Base-by-base conservation (phyloP, 2,888 invertebrate species). In the Toxonevra muliebris region DNA sequence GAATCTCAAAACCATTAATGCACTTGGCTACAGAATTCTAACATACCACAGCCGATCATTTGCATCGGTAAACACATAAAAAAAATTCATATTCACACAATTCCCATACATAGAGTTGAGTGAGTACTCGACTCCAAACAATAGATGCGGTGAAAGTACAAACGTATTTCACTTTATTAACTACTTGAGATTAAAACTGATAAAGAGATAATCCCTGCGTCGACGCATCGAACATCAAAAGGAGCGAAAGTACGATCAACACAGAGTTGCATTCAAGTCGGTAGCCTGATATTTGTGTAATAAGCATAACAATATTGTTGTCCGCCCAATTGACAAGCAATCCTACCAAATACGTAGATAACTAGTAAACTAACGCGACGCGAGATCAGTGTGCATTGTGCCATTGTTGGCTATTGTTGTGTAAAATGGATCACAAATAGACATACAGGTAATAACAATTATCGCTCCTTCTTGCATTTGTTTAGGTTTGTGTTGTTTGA, bases 151-250 rank as follows among this genome's bases (percentile, higher is more conserved):
- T 74, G 74, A 73, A 76, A 80, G 77, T 77, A 82, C 82, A 82
- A 82, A 82, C 79, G 66, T 77, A 77, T 78, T 75, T 81, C 82
- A 82, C 82, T 82, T 81, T 82, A 82, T 82, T 81, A 82, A 82
- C 80, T 82, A 82, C 82, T 82, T 82, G 82, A 82, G 81, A 82
- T 82, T 82, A 82, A 74, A 76, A 72, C 82, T 80, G 81, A 82
- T 82, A 82, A 82, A 78, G 77, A 80, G 82, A 80, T 82, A 82
- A 82, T 82, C 81, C 76, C 69, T 67, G 70, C 71, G 76, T 77
- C 78, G 78, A 79, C 75, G 52, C 50, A 17, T 60, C 19, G 50
- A 53, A 61, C 67, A 67, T 53, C 45, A 68, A 65, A 61, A 58
- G 57, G 45, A 52, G 19, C 41, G 30, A 48, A 50, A 7, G 52